Conservation (phyloP, 1,140 invertebrate species). For the Spodoptera frugiperda region DNA sequence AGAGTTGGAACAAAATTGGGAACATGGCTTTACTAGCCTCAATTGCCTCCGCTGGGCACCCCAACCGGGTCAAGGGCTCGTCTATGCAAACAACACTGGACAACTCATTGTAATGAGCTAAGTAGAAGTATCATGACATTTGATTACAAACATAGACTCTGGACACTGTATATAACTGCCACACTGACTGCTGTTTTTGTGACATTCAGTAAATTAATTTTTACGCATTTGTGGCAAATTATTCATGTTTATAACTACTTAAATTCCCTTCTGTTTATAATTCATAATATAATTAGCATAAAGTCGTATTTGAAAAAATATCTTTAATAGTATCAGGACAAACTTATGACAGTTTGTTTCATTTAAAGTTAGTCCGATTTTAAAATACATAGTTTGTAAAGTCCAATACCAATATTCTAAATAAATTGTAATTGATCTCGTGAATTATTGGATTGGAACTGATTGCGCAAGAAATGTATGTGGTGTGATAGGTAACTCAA, state of each 20-base stretch:
- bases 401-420: conserved; percentile 42
- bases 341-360: conserved; percentile 18
- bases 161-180: conserved; percentile 23
- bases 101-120: conserved; percentile 91
- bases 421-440: conserved; percentile 48
- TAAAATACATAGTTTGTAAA: conserved; percentile 35
- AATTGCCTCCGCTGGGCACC: conserved; percentile 95
- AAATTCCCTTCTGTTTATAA: conserved; percentile 33
- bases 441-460: conserved; percentile 42
- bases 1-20: conserved; percentile 88
- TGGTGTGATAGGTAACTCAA: conserved; percentile 10
- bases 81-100: conserved; percentile 94
- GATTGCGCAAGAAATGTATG: conserved; percentile 21
- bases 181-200: conserved; percentile 17
- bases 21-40: conserved; percentile 89
- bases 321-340: conserved; percentile 8
- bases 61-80: conserved; percentile 92
- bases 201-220: conserved; percentile 18
- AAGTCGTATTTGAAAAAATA: conserved; percentile 36
- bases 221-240: conserved; percentile 26
- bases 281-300: conserved; percentile 21
- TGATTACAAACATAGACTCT: neutral
- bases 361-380: conserved; percentile 29
- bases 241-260: conserved; percentile 10
- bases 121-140: conserved; percentile 48